A percentile compares a stretch with the other conserved stretches of the same genome.
phyloP scores from a whole-genome alignment of 37 sponge, comb jelly and placozoan species.

The Ephydatia muelleri region DNA sequence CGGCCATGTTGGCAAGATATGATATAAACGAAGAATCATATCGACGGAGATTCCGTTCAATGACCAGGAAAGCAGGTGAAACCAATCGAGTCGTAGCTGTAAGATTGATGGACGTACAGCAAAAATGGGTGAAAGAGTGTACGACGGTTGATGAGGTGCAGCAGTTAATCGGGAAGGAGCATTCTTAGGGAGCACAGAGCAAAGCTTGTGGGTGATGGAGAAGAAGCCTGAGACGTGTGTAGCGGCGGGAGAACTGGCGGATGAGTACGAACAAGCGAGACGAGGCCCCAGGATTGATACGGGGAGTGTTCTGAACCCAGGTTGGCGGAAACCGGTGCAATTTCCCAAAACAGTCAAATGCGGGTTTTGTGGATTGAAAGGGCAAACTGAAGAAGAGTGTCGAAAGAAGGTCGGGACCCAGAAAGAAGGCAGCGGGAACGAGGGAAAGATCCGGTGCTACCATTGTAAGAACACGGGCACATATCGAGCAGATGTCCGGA shows the following conservation, averaged over 20 bases:
- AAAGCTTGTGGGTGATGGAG: slow-evolving; percentile 9
- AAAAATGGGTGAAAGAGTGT: slow-evolving; percentile 16
- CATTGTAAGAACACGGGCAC: slow-evolving; percentile 27
- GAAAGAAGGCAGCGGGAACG: neutral
- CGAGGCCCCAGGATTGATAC: too few species aligned
- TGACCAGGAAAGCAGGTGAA: slow-evolving; percentile 13
- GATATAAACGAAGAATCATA: slow-evolving; percentile 47
- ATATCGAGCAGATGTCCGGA: slow-evolving; percentile 9
- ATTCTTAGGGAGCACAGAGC: neutral
- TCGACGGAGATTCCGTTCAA: slow-evolving; percentile 35
- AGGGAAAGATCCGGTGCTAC: slow-evolving; percentile 7
- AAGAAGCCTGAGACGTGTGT: slow-evolving; percentile 7
- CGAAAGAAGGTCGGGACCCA: neutral
- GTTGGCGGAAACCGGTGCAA: neutral
- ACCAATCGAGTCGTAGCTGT: slow-evolving; percentile 31
- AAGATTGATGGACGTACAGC: slow-evolving; percentile 3
- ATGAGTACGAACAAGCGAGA: slow-evolving; percentile 27
- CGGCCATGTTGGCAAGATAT: slow-evolving; percentile 35
- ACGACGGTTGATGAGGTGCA: slow-evolving; percentile 2
- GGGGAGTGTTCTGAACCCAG: neutral
- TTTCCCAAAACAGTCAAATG: too few species aligned
- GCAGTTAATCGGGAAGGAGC: neutral
- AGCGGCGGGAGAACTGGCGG: slow-evolving; percentile 23
- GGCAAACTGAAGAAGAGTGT: neutral
- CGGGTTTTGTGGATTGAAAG: neutral